Base-by-base conservation (phyloP, 1,140 invertebrate genomes). In the Drosophila ambigua region DNA sequence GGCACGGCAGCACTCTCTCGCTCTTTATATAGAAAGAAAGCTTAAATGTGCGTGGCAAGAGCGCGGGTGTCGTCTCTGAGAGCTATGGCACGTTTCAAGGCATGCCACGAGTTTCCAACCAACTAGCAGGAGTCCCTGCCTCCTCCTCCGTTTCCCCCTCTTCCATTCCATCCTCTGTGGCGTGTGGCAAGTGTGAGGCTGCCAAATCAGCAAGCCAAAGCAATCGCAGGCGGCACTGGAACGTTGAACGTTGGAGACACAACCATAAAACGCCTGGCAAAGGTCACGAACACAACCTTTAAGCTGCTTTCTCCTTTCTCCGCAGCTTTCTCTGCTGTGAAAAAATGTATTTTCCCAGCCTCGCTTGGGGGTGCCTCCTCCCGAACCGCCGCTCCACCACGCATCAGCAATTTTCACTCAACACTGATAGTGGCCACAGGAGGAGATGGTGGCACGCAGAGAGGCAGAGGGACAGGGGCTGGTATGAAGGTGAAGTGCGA, bases 231-330 rank as follows among this genome's bases (percentile, higher is more conserved):
- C 63, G 54, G 35, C 35, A 39, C 35, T 39, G 35, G 35, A 39
- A 39, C 35, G 35, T 66, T 72, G 77, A 87, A 82, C 66, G 64
- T 72, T 59, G 79, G 75, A 76, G 79, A 88, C 82, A 88, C 82
- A 88, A 88, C 75, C 74, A 75, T 78, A 83, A 87, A 75, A 80
- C 62, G 82, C 66, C 55, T 66, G 83, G 75, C 83, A 87, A 87
- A 87, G 82, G 82, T 87, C 82, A 87, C 82, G 82, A 87, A 88
- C 82, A 76, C 79, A 87, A 87, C 82, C 83, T 87, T 88, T 87
- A 87, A 76, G 79, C 82, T 85, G 77, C 77, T 79, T 69, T 69
- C 69, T 69, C 67, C 16, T 24, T 24, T 24, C 23, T 24, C 23
- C 23, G 20, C 20, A 20, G 26, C 50, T 28, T 31, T 31, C 28